Conservation (phyloP, 2,888 invertebrate genomes). For the Cistogaster globosa region DNA sequence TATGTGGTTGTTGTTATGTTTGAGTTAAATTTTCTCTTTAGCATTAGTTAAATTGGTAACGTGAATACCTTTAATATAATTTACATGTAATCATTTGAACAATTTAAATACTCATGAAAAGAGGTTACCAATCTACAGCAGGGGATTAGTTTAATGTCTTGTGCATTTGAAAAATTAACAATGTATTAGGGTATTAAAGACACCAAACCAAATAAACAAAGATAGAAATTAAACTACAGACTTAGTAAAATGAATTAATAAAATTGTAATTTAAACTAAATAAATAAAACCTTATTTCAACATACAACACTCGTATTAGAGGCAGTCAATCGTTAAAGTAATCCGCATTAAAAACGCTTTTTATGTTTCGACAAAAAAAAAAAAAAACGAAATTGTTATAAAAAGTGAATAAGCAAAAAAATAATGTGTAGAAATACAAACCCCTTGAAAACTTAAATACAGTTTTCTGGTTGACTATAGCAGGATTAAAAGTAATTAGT, state of each 20-base stretch:
- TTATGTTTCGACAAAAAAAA: conserved; percentile 37
- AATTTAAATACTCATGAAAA: conserved; percentile 15
- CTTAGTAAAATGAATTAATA: conserved; percentile 41
- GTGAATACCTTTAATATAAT: too few relatives aligned
- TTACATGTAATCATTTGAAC: conserved; percentile 4
- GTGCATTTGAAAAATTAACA: conserved; percentile 48
- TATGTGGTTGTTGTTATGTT: too few relatives aligned
- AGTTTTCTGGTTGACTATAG: conserved; percentile 71
- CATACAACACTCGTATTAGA: conserved; percentile 46
- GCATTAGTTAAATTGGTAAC: too few relatives aligned
- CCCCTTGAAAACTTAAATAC: conserved; percentile 63
- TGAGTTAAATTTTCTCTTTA: too few relatives aligned
- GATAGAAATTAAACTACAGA: conserved; percentile 28
- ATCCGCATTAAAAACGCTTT: conserved; percentile 68
- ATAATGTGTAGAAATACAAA: conserved; percentile 19
- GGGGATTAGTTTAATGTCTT: conserved; percentile 59
- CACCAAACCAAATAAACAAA: conserved; percentile 8
- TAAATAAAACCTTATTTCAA: conserved; percentile 40
- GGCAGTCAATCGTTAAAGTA: conserved; percentile 71
- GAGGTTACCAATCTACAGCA: conserved; percentile 19
- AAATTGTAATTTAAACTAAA: conserved; percentile 29
- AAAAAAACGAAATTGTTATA: neutral
- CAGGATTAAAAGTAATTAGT: conserved; percentile 71
- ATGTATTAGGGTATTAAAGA: conserved; percentile 49
- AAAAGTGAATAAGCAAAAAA: conserved; percentile 9